A percentile compares a stretch with the other conserved stretches of the same genome.
Evolutionary conservation across 64 coral and sea anemone species (phyloP).

Genomic region (Acropora tenuis): DNA sequence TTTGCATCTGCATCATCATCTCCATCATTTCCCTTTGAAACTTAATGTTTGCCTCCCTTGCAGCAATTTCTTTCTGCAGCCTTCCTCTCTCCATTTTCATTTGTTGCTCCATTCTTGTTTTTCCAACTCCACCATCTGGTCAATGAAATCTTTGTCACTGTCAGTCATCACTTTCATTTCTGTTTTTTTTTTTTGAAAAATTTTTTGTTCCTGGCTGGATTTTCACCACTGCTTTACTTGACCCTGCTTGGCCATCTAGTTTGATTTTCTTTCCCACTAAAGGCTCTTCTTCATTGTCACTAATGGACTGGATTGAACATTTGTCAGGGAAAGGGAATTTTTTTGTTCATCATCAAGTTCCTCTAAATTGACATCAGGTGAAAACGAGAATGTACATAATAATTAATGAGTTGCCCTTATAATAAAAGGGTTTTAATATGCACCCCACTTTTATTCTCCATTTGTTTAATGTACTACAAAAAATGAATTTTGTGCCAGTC

Average conservation of each 20-base stretch:
- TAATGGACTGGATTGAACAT: constrained; percentile 6
- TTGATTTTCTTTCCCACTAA: constrained; percentile 19
- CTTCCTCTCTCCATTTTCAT: constrained; percentile 53
- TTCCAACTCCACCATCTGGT: constrained; percentile 41
- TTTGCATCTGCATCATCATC: constrained; percentile 50
- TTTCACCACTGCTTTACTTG: constrained; percentile 36
- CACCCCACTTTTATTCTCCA: background rate
- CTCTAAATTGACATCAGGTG: background rate
- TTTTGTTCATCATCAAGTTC: background rate
- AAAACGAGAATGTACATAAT: no score
- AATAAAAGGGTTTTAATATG: background rate
- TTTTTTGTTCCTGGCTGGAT: constrained; percentile 36
- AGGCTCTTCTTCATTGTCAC: constrained; percentile 7
- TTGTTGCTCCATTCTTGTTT: constrained; percentile 50
- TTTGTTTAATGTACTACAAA: background rate
- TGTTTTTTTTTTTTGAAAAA: constrained; percentile 6
- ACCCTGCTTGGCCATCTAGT: background rate
- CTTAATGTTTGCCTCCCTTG: constrained; percentile 29
- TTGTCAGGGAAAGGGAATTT: constrained; percentile 14
- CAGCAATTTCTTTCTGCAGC: constrained; percentile 36
- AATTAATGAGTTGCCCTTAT: background rate
- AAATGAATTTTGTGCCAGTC: background rate
- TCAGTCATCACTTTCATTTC: constrained; percentile 18
- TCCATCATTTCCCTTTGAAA: constrained; percentile 42
- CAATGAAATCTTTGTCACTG: constrained; percentile 30